Conservation (phyloP, 2,888 invertebrate genomes). For the Rhagium mordax region DNA sequence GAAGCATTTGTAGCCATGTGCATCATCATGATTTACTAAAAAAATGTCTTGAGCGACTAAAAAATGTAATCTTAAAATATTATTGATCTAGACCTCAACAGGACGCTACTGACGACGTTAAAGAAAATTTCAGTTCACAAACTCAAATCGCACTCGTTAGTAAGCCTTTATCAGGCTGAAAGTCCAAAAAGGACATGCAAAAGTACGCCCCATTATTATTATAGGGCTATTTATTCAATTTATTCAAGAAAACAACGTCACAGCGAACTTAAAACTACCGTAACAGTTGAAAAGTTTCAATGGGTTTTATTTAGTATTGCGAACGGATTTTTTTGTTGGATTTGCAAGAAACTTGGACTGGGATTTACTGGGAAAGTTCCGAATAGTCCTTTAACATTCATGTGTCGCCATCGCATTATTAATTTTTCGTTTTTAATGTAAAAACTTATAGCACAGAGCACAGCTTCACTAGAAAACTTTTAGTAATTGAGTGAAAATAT, state of each 20-base stretch:
- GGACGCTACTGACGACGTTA: not conserved
- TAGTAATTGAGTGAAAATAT: not conserved
- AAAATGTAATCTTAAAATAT: too few species aligned
- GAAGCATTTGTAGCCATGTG: too few species aligned
- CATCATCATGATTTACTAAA: too few species aligned
- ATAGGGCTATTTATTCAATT: constrained; percentile 15
- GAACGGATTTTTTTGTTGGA: constrained; percentile 19
- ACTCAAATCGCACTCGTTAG: not conserved
- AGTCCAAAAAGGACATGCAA: not conserved
- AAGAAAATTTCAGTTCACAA: not conserved
- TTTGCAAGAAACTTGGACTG: constrained; percentile 7
- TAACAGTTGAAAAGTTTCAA: constrained; percentile 24
- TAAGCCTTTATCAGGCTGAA: not conserved
- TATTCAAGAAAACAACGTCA: constrained; percentile 18
- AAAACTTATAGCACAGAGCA: constrained; percentile 4
- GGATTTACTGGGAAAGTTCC: constrained; percentile 3
- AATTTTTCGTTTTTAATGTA: constrained; percentile 6
- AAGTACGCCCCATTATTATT: constrained; percentile 2
- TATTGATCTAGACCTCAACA: not conserved
- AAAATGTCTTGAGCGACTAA: too few species aligned
- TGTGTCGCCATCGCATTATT: not conserved
- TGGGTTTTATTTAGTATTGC: constrained; percentile 3
- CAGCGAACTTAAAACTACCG: constrained; percentile 20
- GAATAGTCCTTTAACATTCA: constrained; percentile 4
- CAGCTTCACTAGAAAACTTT: not conserved